Evolutionary conservation across 2,888 invertebrate genomes (phyloP).

Genomic region (Gandaritis pyraliata): DNA sequence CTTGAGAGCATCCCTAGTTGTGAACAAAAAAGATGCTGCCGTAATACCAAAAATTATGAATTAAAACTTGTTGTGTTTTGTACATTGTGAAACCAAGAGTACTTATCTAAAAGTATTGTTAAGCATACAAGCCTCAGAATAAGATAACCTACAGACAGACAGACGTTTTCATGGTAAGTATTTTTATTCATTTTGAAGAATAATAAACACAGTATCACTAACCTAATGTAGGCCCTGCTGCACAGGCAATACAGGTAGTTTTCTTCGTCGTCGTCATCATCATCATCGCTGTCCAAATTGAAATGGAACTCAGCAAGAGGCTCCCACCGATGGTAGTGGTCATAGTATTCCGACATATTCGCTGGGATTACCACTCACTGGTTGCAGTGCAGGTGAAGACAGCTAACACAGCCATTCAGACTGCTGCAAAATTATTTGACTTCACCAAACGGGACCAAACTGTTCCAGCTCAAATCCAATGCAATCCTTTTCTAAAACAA

Average conservation of each 20-base stretch:
- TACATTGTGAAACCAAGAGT: too few relatives aligned
- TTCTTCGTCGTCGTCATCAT: slow-evolving; percentile 68
- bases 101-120: too few relatives aligned
- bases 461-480: too few relatives aligned
- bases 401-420: background rate
- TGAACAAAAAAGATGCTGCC: slow-evolving; percentile 13
- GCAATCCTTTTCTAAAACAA: too few relatives aligned
- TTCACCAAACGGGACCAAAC: too few relatives aligned
- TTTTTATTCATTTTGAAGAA: background rate
- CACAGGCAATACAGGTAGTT: slow-evolving; percentile 88
- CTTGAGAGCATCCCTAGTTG: slow-evolving; percentile 66
- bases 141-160: too few relatives aligned
- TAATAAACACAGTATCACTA: slow-evolving; percentile 45
- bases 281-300: slow-evolving; percentile 66
- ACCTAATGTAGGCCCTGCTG: slow-evolving; percentile 88
- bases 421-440: background rate
- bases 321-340: slow-evolving; percentile 85
- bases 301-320: slow-evolving; percentile 87
- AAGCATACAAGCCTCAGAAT: background rate
- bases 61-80: too few relatives aligned
- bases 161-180: too few relatives aligned
- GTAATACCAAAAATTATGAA: too few relatives aligned
- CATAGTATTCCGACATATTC: slow-evolving; percentile 74
- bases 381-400: background rate
- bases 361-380: slow-evolving; percentile 39